These are phyloP conservation scores for Okamejei kenojei DNA, from an alignment of 2,797 vertebrate genomes.

Conservation along the genomic window DNA sequence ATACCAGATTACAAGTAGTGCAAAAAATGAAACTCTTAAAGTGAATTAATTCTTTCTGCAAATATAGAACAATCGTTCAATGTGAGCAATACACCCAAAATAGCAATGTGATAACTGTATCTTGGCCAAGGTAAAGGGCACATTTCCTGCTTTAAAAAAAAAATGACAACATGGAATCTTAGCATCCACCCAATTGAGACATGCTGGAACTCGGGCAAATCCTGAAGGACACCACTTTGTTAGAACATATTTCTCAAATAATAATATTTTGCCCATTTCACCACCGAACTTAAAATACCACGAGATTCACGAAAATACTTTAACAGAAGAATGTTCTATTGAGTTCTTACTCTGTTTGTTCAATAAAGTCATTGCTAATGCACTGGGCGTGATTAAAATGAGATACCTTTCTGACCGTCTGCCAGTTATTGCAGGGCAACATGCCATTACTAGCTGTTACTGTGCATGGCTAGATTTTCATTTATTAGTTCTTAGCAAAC, in stretches of 20 bases:
- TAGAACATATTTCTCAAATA: too few relatives aligned
- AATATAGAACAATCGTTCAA: background rate
- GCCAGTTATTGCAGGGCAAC: background rate
- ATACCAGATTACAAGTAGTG: background rate
- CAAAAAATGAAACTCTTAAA: background rate
- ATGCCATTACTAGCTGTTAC: background rate
- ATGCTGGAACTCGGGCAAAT: background rate
- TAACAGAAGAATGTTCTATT: background rate
- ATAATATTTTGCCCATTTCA: background rate
- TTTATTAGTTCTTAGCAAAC: conserved; percentile 15
- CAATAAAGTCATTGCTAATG: background rate
- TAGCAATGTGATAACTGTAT: background rate
- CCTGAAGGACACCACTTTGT: background rate
- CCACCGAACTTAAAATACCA: background rate
- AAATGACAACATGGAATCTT: background rate
- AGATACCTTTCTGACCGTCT: background rate
- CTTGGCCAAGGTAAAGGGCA: background rate
- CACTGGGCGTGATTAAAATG: background rate
- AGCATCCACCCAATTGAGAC: background rate
- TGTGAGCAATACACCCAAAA: background rate
- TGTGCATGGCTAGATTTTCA: background rate
- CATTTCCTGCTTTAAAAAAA: background rate
- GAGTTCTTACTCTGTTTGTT: background rate
- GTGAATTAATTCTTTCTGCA: background rate
- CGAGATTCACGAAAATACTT: background rate